A percentile compares a stretch with the other conserved stretches of the same genome.
Conservation (phyloP, 1,140 invertebrate genomes). For the Limonius californicus region DNA sequence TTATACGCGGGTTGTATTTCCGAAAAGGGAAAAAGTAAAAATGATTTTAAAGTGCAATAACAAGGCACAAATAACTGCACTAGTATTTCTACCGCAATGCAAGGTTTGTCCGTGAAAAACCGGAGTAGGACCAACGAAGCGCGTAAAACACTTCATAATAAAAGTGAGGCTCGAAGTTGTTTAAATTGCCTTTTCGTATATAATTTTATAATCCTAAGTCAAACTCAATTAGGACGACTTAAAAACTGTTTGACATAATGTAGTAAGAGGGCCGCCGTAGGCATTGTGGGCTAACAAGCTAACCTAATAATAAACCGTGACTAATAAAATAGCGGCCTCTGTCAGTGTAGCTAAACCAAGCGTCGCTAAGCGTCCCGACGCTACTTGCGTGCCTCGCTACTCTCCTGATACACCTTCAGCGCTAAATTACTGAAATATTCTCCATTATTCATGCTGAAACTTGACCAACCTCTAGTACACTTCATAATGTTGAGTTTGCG, state of each 20-base stretch:
- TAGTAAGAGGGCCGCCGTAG: constrained; percentile 5
- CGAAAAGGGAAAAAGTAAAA: no score
- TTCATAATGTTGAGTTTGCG: constrained; percentile 7
- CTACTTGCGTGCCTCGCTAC: not conserved
- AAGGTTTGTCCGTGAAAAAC: no score
- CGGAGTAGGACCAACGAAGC: no score
- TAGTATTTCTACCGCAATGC: no score
- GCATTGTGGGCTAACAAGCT: constrained; percentile 20
- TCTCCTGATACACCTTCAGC: constrained; percentile 20
- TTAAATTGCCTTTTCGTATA: constrained; percentile 5
- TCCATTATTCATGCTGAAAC: constrained; percentile 12
- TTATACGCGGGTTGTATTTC: no score
- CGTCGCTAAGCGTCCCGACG: constrained; percentile 13
- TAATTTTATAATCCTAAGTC: constrained; percentile 12
- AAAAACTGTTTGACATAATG: constrained; percentile 15
- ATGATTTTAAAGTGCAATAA: no score
- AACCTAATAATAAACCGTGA: constrained; percentile 22
- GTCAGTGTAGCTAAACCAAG: not conserved
- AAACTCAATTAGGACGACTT: constrained; percentile 14
- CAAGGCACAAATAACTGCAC: no score
- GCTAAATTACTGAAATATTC: constrained; percentile 18
- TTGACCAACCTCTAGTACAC: constrained; percentile 7
- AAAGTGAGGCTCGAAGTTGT: not conserved
- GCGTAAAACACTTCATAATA: not conserved
- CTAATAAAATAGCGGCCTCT: constrained; percentile 20